Evolutionary conservation across 2,888 invertebrate genomes (phyloP).

Genomic region (Rhagium mordax): DNA sequence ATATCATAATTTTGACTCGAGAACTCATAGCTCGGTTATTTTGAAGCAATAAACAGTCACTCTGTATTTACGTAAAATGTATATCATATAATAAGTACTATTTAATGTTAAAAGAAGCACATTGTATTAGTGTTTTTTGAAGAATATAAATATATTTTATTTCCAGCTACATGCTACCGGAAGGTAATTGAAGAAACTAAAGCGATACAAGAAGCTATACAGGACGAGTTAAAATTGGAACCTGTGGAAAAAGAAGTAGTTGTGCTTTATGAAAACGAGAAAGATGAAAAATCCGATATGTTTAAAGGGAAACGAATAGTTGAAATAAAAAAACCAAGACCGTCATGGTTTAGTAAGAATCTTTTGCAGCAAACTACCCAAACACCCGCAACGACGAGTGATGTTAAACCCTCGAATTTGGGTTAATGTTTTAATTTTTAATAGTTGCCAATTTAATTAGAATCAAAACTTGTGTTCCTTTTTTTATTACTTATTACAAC

Average conservation of each 20-base stretch:
- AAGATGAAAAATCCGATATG: constrained; percentile 74
- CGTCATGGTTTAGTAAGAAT: constrained; percentile 91
- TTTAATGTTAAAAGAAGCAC: no score
- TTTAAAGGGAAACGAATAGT: constrained; percentile 85
- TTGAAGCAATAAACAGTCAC: no score
- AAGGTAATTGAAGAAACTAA: constrained; percentile 87
- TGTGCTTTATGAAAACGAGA: constrained; percentile 89
- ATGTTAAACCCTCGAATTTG: constrained; percentile 82
- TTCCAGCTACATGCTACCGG: constrained; percentile 87
- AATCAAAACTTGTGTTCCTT: no score
- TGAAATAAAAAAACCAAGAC: constrained; percentile 88
- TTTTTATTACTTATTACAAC: no score
- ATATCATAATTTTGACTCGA: no score
- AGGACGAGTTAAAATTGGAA: constrained; percentile 78
- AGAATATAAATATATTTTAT: background rate
- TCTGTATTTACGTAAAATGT: no score
- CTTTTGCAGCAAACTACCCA: constrained; percentile 85
- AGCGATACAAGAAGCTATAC: constrained; percentile 83
- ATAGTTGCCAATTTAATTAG: no score
- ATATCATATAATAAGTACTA: no score
- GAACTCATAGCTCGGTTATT: no score
- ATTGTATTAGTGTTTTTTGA: no score
- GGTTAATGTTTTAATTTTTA: constrained; percentile 74
- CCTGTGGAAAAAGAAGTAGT: constrained; percentile 90
- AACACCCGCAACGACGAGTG: constrained; percentile 78